Evolutionary conservation across 2,113 vertebrate genomes (phyloP).

Genomic region (Amazona vittata): DNA sequence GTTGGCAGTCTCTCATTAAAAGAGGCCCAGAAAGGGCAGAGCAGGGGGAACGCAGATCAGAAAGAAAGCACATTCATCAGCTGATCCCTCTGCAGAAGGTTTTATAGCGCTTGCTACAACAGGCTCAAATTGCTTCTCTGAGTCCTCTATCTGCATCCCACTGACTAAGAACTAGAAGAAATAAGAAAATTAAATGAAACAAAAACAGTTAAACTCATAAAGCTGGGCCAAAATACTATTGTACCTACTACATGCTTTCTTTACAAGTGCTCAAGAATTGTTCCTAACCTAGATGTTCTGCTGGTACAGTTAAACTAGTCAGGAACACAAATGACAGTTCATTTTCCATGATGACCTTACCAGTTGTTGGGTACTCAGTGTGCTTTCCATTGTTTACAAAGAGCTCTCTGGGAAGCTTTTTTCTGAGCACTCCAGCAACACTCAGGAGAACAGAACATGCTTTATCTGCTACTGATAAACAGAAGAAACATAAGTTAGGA

Average conservation of each 20-base stretch:
- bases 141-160: not conserved
- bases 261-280: not conserved
- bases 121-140: not conserved
- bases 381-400: slow-evolving; percentile 23
- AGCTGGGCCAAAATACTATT: not conserved
- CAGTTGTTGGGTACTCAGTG: slow-evolving; percentile 7
- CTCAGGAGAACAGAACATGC: slow-evolving; percentile 15
- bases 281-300: not conserved
- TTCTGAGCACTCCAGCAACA: not conserved
- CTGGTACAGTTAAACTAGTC: not conserved
- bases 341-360: slow-evolving; percentile 10
- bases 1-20: not conserved
- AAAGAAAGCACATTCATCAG: not conserved
- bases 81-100: not conserved
- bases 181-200: not conserved
- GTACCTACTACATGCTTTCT: not conserved
- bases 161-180: not conserved
- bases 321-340: not conserved
- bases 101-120: not conserved
- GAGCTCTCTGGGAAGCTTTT: not conserved
- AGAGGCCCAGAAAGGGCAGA: not conserved
- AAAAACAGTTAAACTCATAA: not conserved
- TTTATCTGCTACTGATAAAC: slow-evolving; percentile 22
- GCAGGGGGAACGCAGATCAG: not conserved
- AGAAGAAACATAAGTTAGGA: not conserved